These are phyloP conservation scores for Amaurobius ferox DNA, from an alignment of 2,888 invertebrate genomes.

Conservation along the genomic window DNA sequence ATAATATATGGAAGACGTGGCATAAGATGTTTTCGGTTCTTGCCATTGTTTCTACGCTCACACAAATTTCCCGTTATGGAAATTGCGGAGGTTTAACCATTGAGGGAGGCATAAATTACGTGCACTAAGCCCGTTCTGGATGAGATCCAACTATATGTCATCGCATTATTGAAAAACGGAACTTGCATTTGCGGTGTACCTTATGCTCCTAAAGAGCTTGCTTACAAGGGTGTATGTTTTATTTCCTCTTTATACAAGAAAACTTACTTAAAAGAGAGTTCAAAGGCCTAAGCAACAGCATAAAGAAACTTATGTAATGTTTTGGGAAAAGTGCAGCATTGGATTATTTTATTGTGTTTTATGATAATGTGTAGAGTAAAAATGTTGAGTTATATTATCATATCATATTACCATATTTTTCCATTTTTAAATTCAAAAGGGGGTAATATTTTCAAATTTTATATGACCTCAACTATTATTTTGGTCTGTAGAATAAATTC, in stretches of 20 bases:
- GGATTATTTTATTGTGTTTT: no score
- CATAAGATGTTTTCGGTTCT: background rate
- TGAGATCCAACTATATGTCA: background rate
- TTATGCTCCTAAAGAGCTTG: no score
- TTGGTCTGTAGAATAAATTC: no score
- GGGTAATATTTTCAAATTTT: no score
- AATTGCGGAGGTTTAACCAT: background rate
- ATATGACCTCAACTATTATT: no score
- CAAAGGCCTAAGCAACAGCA: background rate
- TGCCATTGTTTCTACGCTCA: background rate
- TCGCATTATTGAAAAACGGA: background rate
- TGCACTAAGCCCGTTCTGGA: background rate
- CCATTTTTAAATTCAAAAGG: no score
- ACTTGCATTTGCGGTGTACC: background rate
- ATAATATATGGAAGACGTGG: background rate
- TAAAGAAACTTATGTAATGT: no score
- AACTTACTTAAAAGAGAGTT: background rate
- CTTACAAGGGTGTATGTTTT: background rate
- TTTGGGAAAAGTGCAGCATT: no score
- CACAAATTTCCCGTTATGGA: background rate
- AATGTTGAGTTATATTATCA: no score
- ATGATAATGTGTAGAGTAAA: no score
- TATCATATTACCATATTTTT: no score
- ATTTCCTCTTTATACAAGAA: background rate
- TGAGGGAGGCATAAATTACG: slow-evolving; percentile 43